Evolutionary conservation across 2,888 invertebrate species (phyloP).

Genomic region (Adela reaumurella): DNA sequence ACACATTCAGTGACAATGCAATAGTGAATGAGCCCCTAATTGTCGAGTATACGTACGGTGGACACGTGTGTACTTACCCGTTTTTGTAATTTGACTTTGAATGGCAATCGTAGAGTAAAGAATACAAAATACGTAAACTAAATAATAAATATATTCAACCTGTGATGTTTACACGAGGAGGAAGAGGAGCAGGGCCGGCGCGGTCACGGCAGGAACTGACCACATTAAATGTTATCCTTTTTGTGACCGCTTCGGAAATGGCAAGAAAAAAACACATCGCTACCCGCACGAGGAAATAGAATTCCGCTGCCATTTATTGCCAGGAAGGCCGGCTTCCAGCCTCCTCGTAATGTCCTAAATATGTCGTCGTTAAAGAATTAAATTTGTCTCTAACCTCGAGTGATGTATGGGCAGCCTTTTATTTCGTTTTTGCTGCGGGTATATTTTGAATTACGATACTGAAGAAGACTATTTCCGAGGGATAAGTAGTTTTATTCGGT

Average conservation of each 20-base stretch:
- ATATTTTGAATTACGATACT: too few species aligned
- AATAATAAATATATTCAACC: too few species aligned
- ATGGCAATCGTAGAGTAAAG: too few species aligned
- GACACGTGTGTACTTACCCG: too few species aligned
- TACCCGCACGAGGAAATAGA: background rate
- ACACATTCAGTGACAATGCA: too few species aligned
- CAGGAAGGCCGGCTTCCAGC: background rate
- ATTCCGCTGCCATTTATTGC: background rate
- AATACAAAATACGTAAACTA: too few species aligned
- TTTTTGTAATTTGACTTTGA: too few species aligned
- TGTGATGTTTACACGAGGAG: background rate
- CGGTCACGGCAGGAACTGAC: background rate
- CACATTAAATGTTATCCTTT: background rate
- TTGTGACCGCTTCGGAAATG: background rate
- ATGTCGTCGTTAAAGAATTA: background rate
- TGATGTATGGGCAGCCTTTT: background rate
- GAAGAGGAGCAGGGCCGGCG: background rate
- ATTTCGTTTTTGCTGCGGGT: too few species aligned
- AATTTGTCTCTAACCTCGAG: background rate
- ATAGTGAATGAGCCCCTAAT: too few species aligned
- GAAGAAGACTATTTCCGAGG: too few species aligned
- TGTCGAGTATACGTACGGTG: too few species aligned
- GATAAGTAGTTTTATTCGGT: too few species aligned
- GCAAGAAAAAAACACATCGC: background rate
- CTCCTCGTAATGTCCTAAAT: background rate